Evolutionary conservation across 2,113 vertebrate species (phyloP), one percentile per base, ranked within the genome.

Genomic region (Thamnaconus septentrionalis): DNA sequence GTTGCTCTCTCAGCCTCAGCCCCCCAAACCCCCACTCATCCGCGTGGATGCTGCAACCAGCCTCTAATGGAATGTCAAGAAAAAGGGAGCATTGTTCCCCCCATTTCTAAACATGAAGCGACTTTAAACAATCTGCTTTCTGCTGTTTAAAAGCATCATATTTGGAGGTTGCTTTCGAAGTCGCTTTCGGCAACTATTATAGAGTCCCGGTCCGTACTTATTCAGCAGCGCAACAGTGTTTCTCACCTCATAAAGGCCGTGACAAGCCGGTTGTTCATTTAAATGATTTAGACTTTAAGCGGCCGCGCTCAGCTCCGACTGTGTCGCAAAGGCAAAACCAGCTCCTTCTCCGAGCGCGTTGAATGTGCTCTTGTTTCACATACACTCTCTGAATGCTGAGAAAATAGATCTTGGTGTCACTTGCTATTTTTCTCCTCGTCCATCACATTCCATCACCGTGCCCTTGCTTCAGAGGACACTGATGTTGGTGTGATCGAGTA

Each of bases 41-140:
- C 43, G 39, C 5, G 53, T 72, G 64, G 61, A 83, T 76, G 71
- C 78, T 73, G 74, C 83, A 76, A 63, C 63, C 74, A 82, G 73
- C 76, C 62, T 62, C 69, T 88, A 89, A 88, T 88, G 74, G 82
- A 82, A 85, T 86, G 86, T 87, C 83, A 83, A 82, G 81, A 86
- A 86, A 31, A 87, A 81, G 71, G 63, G 80, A 81, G 80, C 53
- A 59, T 76, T 71, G 82, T 81, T 75, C 61, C 71, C 68, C 64
- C 73, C 68, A 76, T 71, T 83, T 84, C 81, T 80, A 87, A 85
- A 89, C 84, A 86, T 82, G 85, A 31, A 31, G 18, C 18, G 18
- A 59, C 65, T 88, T 89, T 81, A 79, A 84, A 74, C 73, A 84
- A 78, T 79, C 61, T 6, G 44, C 66, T 68, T 45, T 42, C 18